A percentile compares a stretch with the other conserved stretches of the same genome.
phyloP scores from a whole-genome alignment of 1,140 invertebrate species.

The Formica selysi region DNA sequence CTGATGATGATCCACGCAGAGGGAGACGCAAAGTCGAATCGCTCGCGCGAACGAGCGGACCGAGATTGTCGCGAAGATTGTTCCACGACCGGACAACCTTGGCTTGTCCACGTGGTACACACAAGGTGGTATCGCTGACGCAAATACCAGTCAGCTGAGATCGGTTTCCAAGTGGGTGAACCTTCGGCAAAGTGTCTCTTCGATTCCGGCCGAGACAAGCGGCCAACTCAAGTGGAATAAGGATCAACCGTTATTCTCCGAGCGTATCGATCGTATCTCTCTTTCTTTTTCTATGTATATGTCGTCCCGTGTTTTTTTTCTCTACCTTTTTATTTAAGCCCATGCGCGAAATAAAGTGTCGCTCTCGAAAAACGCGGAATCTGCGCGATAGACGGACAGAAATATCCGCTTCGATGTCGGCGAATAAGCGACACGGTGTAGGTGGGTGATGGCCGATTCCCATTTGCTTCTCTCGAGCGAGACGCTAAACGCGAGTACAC shows the following conservation, averaged over 20 bases:
- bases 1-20: background rate
- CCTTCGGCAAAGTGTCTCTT: constrained; percentile 78
- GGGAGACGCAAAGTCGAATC: background rate
- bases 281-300: background rate
- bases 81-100: constrained; percentile 70
- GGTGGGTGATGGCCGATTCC: constrained; percentile 26
- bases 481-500: constrained; percentile 18
- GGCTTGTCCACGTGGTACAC: constrained; percentile 68
- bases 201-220: constrained; percentile 75
- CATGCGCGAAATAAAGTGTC: background rate
- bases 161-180: constrained; percentile 81
- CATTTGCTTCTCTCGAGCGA: constrained; percentile 19
- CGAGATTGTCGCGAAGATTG: constrained; percentile 34
- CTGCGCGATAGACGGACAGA: background rate
- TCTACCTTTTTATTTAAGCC: background rate
- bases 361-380: constrained; percentile 1
- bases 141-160: constrained; percentile 67
- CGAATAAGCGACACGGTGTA: constrained; percentile 18
- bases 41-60: background rate
- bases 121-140: constrained; percentile 58
- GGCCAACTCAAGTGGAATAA: constrained; percentile 78
- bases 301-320: background rate
- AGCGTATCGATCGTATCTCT: constrained; percentile 44
- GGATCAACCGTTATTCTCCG: constrained; percentile 64
- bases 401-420: background rate